Evolutionary conservation across 2,888 invertebrate species (phyloP).

Genomic region (Sarcophaga carnaria): DNA sequence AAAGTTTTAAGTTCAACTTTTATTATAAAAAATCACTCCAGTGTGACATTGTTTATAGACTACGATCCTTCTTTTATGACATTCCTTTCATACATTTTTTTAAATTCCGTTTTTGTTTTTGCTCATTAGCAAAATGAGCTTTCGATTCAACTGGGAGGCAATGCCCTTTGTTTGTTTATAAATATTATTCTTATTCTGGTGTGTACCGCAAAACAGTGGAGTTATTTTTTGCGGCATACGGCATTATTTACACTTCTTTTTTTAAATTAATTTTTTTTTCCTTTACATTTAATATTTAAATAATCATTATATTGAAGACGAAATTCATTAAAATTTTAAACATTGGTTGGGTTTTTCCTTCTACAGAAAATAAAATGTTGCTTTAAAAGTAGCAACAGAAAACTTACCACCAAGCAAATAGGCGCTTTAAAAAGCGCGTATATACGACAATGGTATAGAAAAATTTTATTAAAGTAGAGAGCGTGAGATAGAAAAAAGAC

Average conservation of each 20-base stretch:
- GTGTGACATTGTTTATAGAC: neutral
- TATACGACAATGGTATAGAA: too few relatives aligned
- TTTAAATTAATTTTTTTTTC: constrained; percentile 10
- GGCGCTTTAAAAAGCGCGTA: constrained; percentile 47
- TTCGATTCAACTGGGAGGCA: too few relatives aligned
- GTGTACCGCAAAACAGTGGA: neutral
- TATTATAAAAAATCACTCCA: neutral
- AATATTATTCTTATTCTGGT: neutral
- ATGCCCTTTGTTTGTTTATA: neutral
- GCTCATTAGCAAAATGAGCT: constrained; percentile 28
- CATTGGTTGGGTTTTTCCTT: too few relatives aligned
- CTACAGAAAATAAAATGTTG: too few relatives aligned
- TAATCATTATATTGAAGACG: neutral
- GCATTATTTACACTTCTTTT: neutral
- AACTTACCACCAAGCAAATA: neutral
- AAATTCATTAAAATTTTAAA: too few relatives aligned
- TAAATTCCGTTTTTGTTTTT: constrained; percentile 2
- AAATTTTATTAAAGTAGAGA: too few relatives aligned
- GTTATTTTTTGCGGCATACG: too few relatives aligned
- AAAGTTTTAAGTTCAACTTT: too few relatives aligned
- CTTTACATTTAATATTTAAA: neutral
- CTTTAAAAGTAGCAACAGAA: neutral
- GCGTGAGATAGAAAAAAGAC: neutral
- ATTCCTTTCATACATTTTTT: neutral
- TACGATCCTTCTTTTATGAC: neutral